A percentile compares a stretch with the other conserved stretches of the same genome.
Evolutionary conservation across 2,888 invertebrate species (phyloP).

Genomic region (Caenorhabditis sulstoni): DNA sequence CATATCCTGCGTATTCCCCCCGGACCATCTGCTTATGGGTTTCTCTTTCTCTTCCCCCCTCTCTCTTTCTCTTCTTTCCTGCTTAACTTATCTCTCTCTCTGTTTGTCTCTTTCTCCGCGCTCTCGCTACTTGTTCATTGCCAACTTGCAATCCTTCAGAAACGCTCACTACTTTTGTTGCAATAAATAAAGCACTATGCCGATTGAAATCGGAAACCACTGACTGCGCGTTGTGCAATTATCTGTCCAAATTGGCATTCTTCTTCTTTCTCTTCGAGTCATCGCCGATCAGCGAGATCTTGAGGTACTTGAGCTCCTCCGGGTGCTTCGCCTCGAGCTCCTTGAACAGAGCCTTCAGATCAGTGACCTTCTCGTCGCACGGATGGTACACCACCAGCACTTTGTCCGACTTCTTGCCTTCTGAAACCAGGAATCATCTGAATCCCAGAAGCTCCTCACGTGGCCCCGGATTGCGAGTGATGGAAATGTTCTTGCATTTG

Average conservation of each 20-base stretch:
- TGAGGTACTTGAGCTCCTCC: constrained; percentile 11
- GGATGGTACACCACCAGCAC: constrained; percentile 13
- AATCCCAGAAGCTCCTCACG: neutral
- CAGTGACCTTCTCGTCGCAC: constrained; percentile 26
- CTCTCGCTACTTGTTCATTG: constrained; percentile 38
- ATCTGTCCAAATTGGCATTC: constrained; percentile 4
- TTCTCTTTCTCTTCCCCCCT: constrained; percentile 5
- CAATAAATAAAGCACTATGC: constrained; percentile 15
- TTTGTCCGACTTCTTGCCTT: constrained; percentile 7
- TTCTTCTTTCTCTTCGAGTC: neutral
- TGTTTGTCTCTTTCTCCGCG: constrained; percentile 1
- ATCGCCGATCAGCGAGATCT: neutral
- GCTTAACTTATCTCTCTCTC: neutral
- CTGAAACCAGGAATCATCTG: neutral
- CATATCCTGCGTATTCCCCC: constrained; percentile 18
- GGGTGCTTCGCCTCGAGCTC: neutral
- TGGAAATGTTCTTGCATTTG: constrained; percentile 21
- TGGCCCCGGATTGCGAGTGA: constrained; percentile 13
- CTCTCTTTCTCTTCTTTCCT: no score
- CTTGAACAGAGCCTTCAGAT: constrained; percentile 21
- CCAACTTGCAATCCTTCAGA: constrained; percentile 33
- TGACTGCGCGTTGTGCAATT: no score
- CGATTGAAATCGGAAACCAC: no score
- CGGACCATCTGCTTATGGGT: constrained; percentile 60
- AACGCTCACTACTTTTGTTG: constrained; percentile 28